These are phyloP conservation scores for Acrocephalus scirpaceus DNA, from an alignment of 2,797 vertebrate species.

Conservation along the genomic window DNA sequence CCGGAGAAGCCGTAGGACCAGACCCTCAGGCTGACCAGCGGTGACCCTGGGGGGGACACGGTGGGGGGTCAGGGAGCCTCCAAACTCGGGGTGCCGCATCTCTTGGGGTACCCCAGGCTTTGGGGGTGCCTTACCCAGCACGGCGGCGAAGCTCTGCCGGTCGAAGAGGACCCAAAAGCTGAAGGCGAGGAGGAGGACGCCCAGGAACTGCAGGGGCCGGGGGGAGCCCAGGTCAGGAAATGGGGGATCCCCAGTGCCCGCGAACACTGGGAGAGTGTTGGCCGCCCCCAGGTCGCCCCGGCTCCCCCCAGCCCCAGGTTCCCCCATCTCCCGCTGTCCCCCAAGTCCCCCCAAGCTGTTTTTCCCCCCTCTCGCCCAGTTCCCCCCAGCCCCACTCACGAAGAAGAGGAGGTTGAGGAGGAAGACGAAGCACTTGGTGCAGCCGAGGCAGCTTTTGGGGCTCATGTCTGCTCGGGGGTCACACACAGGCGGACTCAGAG, in stretches of 20 bases:
- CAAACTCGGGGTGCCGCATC: background rate
- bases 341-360: background rate
- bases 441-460: background rate
- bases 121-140: background rate
- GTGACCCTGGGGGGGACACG: background rate
- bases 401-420: background rate
- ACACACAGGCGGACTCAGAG: background rate
- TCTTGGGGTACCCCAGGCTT: too few relatives aligned
- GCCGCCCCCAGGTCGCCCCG: background rate
- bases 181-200: background rate
- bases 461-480: background rate
- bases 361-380: background rate
- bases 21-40: background rate
- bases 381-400: background rate
- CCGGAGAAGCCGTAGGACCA: background rate
- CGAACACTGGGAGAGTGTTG: background rate
- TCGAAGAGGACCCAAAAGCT: background rate
- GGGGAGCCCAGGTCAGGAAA: too few relatives aligned
- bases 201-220: background rate
- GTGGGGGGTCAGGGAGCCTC: background rate
- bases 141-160: background rate
- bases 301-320: background rate
- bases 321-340: background rate
- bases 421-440: background rate
- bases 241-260: background rate